Percentiles rank a stretch among this genome's conserved stretches.
phyloP scores from a whole-genome alignment of 2,797 vertebrate genomes.

The Euthynnus affinis region DNA sequence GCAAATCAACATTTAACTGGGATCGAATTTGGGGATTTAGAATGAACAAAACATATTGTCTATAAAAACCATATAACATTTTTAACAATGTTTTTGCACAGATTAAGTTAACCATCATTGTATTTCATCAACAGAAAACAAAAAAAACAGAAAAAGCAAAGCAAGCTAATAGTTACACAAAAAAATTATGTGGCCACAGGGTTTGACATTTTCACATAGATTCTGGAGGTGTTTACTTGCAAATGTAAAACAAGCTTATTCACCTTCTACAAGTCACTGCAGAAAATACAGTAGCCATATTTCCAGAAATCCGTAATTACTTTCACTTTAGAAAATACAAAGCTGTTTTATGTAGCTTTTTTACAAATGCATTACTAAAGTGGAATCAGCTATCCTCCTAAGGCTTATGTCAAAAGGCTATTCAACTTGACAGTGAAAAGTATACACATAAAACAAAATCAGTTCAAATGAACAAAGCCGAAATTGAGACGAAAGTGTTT shows the following conservation, averaged over 20 bases:
- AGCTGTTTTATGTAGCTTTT: slow-evolving; percentile 4
- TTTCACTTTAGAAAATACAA: slow-evolving; percentile 34
- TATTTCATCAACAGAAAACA: not conserved
- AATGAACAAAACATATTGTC: too few relatives aligned
- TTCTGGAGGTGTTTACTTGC: slow-evolving; percentile 20
- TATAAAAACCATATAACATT: too few relatives aligned
- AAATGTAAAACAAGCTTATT: slow-evolving; percentile 13
- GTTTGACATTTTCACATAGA: slow-evolving; percentile 15
- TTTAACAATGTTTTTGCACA: not conserved
- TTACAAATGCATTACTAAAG: slow-evolving; percentile 24
- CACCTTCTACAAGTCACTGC: slow-evolving; percentile 10
- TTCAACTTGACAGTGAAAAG: slow-evolving; percentile 4
- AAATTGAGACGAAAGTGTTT: slow-evolving; percentile 4
- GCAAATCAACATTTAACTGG: not conserved
- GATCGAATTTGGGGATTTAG: too few relatives aligned
- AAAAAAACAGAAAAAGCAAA: not conserved
- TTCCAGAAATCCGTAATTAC: slow-evolving; percentile 38
- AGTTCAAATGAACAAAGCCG: slow-evolving; percentile 25
- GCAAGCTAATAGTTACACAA: slow-evolving; percentile 1
- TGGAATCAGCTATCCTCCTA: slow-evolving; percentile 2
- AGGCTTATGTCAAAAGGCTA: not conserved
- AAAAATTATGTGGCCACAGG: slow-evolving; percentile 47
- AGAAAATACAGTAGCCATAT: slow-evolving; percentile 43
- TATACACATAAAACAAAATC: slow-evolving; percentile 28
- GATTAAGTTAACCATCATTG: not conserved